Conservation (phyloP, 2,113 vertebrate species). For the Hiodon alosoides region DNA sequence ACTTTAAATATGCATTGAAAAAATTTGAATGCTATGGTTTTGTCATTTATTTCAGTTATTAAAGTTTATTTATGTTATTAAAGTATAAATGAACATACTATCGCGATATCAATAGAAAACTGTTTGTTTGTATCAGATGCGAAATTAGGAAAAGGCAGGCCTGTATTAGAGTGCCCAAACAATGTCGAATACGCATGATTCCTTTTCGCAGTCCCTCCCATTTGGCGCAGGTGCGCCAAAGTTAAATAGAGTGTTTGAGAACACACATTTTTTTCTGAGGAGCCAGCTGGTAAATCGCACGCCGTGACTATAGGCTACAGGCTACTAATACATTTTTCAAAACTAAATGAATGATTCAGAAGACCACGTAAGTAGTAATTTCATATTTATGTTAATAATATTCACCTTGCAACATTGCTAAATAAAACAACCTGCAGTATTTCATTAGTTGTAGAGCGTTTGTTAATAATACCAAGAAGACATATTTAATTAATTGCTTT, state of each 20-base stretch:
- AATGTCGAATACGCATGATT: slow-evolving; percentile 3
- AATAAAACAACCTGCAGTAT: no score
- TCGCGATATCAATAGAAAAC: no score
- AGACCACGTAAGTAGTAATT: slow-evolving; percentile 50
- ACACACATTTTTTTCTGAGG: not conserved
- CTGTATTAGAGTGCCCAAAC: no score
- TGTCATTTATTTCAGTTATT: no score
- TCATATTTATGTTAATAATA: no score
- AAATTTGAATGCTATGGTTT: no score
- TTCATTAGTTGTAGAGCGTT: no score
- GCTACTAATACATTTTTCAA: not conserved
- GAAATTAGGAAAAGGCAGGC: no score
- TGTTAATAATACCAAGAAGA: not conserved
- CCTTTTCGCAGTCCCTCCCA: not conserved
- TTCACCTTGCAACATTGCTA: not conserved
- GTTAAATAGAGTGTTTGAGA: slow-evolving; percentile 14
- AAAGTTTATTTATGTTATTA: no score
- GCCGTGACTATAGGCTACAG: not conserved
- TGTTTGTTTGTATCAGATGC: no score
- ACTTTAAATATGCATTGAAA: no score
- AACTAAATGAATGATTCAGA: slow-evolving; percentile 53
- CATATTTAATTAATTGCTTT: not conserved
- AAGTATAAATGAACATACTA: no score
- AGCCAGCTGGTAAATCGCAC: not conserved
- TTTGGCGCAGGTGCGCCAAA: slow-evolving; percentile 8